A percentile compares a stretch with the other conserved stretches of the same genome.
Evolutionary conservation across 2,113 vertebrate genomes (phyloP).

Genomic region (Chrysochloris asiatica): DNA sequence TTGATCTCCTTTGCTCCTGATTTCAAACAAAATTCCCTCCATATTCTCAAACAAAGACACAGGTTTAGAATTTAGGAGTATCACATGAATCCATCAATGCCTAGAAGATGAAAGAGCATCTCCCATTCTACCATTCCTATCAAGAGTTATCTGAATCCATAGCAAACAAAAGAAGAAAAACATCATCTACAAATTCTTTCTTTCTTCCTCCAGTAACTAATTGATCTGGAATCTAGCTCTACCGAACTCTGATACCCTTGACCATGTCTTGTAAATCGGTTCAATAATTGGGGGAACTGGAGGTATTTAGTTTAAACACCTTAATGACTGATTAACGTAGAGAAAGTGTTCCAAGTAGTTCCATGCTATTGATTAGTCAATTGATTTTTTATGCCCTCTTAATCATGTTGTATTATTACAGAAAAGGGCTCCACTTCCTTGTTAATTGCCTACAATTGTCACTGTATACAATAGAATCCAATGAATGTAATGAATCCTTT

Average conservation of each 20-base stretch:
- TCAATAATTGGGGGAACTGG: background rate
- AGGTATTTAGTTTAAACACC: constrained; percentile 70
- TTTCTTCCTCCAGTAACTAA: background rate
- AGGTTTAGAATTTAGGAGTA: background rate
- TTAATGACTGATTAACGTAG: constrained; percentile 39
- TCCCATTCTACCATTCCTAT: background rate
- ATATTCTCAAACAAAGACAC: constrained; percentile 9
- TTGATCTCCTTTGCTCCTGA: background rate
- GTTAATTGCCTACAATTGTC: background rate
- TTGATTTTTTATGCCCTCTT: constrained; percentile 47
- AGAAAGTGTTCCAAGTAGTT: constrained; percentile 58
- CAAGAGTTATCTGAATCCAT: background rate
- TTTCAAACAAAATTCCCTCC: background rate
- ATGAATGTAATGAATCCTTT: background rate
- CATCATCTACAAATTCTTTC: background rate
- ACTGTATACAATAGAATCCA: background rate
- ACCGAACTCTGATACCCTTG: background rate
- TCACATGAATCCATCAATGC: background rate
- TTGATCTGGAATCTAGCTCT: background rate
- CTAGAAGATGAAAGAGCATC: too few relatives aligned
- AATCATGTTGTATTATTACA: constrained; percentile 45
- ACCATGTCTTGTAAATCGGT: constrained; percentile 43
- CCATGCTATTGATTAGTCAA: constrained; percentile 38
- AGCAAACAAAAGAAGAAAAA: background rate
- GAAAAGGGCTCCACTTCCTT: constrained; percentile 14